Evolutionary conservation across 2,113 vertebrate species (phyloP).

Genomic region (Genyomyrus donnyi): DNA sequence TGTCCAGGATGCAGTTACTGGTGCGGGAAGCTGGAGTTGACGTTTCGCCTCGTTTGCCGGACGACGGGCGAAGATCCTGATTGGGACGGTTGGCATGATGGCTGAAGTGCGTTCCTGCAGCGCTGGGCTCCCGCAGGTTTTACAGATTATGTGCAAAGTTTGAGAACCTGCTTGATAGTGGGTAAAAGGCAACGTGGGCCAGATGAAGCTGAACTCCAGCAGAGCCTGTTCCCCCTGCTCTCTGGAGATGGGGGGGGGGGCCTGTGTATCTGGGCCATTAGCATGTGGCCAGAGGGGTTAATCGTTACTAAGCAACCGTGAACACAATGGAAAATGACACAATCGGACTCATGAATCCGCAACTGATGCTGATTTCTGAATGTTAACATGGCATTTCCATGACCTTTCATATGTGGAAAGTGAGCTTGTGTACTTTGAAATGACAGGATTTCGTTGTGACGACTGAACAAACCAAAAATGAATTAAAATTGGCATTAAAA

Average conservation of each 20-base stretch:
- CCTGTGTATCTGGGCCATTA: background rate
- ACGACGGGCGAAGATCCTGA: background rate
- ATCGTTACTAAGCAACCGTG: background rate
- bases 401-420: background rate
- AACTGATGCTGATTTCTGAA: background rate
- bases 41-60: background rate
- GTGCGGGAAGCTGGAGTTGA: background rate
- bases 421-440: background rate
- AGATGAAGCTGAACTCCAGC: background rate
- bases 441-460: background rate
- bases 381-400: constrained; percentile 7
- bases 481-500: background rate
- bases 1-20: background rate
- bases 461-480: background rate
- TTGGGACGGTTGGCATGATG: background rate
- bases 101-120: background rate
- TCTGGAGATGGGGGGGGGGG: background rate
- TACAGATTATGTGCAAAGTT: background rate
- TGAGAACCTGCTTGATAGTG: background rate
- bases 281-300: background rate
- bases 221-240: background rate
- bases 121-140: background rate
- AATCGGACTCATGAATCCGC: background rate
- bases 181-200: background rate
- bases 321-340: background rate